Evolutionary conservation across 2,797 vertebrate genomes (phyloP), one percentile per base, ranked within the genome.

Genomic region (Acanthurus lineatus): DNA sequence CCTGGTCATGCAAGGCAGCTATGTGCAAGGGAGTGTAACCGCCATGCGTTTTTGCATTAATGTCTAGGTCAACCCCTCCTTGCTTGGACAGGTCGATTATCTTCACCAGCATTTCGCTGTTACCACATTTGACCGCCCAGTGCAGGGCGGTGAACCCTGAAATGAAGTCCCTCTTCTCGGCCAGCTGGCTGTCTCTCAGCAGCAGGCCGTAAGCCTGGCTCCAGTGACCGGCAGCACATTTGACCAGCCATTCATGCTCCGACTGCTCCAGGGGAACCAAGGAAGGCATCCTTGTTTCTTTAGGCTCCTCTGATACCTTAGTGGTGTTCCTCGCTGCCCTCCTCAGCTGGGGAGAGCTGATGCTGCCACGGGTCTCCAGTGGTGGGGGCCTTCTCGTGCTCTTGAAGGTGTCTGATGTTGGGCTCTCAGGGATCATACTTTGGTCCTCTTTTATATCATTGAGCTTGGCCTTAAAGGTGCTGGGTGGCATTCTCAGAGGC

Each of bases 11-110:
- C 69, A 98, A 88, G 0, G 96, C 97, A 0, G 98, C 98, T 6
- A 99, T 93, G 93, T 99, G 98, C 44, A 99, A 83, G 0, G 97
- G 96, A 0, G 98, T 99, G 93, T 99, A 98, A 0, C 98, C 98
- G 0, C 96, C 95, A 0, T 96, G 92, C 0, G 97, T 93, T 79
- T 94, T 96, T 14, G 91, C 90, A 0, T 99, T 96, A 51, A 99
- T 70, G 19, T 99, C 93, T 0, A 97, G 1, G 0, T 65, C 91
- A 0, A 82, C 40, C 0, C 96, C 96, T 0, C 83, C 91, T 0
- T 90, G 69, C 65, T 77, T 91, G 0, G 96, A 94, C 0, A 92
- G 62, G 1, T 96, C 91, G 6, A 98, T 93, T 38, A 99, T 93
- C 51, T 91, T 96, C 2, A 83, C 77, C 44, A 97, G 91, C 95